These are phyloP conservation scores for Erynnis tages DNA, from an alignment of 2,888 invertebrate genomes.

Conservation along the genomic window DNA sequence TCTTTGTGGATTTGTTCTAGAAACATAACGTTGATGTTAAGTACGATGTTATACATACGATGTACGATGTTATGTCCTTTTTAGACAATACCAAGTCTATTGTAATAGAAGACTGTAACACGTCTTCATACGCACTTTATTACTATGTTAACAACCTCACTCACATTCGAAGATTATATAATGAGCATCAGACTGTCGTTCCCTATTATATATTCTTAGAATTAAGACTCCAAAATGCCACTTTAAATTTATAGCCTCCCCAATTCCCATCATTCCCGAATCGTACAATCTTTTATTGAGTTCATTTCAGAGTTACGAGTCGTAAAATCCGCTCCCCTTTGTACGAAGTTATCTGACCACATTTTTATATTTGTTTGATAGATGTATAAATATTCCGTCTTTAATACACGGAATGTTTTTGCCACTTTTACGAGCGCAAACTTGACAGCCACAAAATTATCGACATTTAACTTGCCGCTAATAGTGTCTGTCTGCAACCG, in stretches of 20 bases:
- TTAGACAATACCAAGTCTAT: no score
- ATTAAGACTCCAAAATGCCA: slow-evolving; percentile 7
- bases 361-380: slow-evolving; percentile 46
- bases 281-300: slow-evolving; percentile 56
- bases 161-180: slow-evolving; percentile 5
- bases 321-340: slow-evolving; percentile 47
- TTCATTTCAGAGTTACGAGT: slow-evolving; percentile 32
- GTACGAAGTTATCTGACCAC: slow-evolving; percentile 38
- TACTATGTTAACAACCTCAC: slow-evolving; percentile 7
- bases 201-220: neutral
- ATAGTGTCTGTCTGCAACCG: no score
- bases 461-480: neutral
- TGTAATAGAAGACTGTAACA: neutral
- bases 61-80: no score
- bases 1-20: no score
- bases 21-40: no score
- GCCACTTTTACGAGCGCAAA: slow-evolving; percentile 25
- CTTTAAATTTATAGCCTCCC: slow-evolving; percentile 16
- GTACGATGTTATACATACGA: no score
- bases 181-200: slow-evolving; percentile 5
- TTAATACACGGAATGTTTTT: slow-evolving; percentile 16
- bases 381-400: slow-evolving; percentile 42
- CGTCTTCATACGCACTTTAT: slow-evolving; percentile 1
- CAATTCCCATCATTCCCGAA: slow-evolving; percentile 21
- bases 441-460: slow-evolving; percentile 13